Evolutionary conservation across 2,797 vertebrate species (phyloP).

Genomic region (Onychomys leucogaster): DNA sequence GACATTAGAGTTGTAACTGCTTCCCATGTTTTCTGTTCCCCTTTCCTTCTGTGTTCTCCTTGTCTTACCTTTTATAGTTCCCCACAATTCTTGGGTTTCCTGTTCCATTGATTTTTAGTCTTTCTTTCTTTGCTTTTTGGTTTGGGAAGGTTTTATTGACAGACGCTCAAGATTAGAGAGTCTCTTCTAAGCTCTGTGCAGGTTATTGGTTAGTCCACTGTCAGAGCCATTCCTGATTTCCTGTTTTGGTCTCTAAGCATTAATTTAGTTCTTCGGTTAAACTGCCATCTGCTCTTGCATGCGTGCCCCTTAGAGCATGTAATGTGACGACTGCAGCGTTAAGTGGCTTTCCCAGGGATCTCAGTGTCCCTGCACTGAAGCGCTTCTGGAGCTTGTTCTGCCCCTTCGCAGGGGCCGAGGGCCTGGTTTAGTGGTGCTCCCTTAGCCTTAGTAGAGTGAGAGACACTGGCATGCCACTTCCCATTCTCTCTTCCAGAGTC

Average conservation of each 20-base stretch:
- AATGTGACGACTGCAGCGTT: not conserved
- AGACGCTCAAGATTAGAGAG: not conserved
- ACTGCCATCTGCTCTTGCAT: not conserved
- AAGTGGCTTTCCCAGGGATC: not conserved
- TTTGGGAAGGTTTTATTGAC: not conserved
- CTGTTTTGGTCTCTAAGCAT: not conserved
- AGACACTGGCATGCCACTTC: not conserved
- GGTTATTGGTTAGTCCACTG: not conserved
- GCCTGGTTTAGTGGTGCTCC: not conserved
- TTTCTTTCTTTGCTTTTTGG: not conserved
- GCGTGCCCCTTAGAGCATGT: not conserved
- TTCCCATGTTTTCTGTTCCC: not conserved
- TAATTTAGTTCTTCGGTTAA: conserved; percentile 6
- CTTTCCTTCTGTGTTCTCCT: not conserved
- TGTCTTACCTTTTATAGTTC: not conserved
- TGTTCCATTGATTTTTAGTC: not conserved
- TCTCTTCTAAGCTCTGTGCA: not conserved
- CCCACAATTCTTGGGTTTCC: not conserved
- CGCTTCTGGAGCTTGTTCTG: not conserved
- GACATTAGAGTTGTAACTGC: not conserved
- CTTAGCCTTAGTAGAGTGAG: not conserved
- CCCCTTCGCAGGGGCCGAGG: not conserved
- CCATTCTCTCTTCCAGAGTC: not conserved
- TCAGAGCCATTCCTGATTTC: not conserved
- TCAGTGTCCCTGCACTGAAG: not conserved